Base-by-base conservation (phyloP, 1,140 invertebrate species). In the Eciton burchellii region DNA sequence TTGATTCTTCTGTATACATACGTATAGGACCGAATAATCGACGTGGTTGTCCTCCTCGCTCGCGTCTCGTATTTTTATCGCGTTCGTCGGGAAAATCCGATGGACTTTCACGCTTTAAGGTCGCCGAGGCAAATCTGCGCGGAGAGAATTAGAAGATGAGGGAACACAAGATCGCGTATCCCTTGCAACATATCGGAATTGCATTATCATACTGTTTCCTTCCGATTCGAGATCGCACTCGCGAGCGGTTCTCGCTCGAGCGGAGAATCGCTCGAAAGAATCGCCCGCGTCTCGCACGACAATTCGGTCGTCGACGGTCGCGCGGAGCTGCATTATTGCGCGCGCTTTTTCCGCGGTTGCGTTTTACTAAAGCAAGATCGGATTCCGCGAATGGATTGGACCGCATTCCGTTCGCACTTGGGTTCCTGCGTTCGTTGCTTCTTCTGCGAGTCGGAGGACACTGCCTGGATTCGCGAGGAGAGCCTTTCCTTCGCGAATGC, bases 321-420 rank as follows among this genome's bases (percentile, higher is more conserved):
- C 71, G 45, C 76, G 82, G 71, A 56, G 43, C 84, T 76, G 89
- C 88, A 90, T 91, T 90, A 92, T 92, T 92, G 89, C 88, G 88
- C 87, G 91, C 86, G 82, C 91, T 93, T 93, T 93, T 93, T 93
- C 90, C 90, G 82, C 81, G 45, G 66, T 81, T 89, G 84, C 90
- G 91, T 90, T 92, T 92, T 91, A 91, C 90, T 89, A 90, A 91
- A 89, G 89, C 87, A 89, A 91, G 86, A 90, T 91, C 90, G 87
- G 88, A 93, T 94, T 94, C 93, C 91, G 88, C 90, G 91, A 94
- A 94, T 91, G 92, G 91, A 93, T 93, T 93, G 92, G 91, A 93
- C 92, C 60, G 92, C 92, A 93, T 94, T 94, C 92, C 92, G 89
- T 94, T 93, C 93, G 92, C 93, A 93, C 93, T 92, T 94, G 92